Base-by-base conservation (phyloP, 2,113 vertebrate genomes). In the Caretta caretta region DNA sequence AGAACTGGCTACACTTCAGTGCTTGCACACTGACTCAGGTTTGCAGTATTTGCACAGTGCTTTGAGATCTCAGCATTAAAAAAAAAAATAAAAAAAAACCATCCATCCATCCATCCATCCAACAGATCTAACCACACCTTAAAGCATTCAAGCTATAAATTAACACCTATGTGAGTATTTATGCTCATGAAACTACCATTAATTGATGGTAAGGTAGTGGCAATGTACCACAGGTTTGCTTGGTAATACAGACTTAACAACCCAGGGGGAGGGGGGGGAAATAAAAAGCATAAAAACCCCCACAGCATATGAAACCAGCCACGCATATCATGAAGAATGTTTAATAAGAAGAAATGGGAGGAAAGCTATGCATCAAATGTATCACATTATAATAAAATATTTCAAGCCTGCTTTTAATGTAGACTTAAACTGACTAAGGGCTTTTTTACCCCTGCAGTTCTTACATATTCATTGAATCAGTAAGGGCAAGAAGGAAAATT, bases 301-400 rank as follows among this genome's bases (percentile, higher is more conserved):
- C 35, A 31, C 0, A 57, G 69, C 93, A 88, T 92, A 94, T 90
- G 90, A 91, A 82, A 93, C 72, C 83, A 82, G 87, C 82, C 83
- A 38, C 0, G 5, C 9, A 11, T 1, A 81, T 35, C 76, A 7
- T 6, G 1, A 31, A 0, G 0, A 80, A 62, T 49, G 89, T 50
- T 79, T 56, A 84, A 49, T 5, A 59, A 56, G 87, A 95, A 89
- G n/a, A 83, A 93, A 10, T 78, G 81, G 69, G n/a, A 0, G 1
- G 29, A 91, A 88, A 93, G 49, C 78, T 9, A 87, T 92, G 22
- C 57, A 86, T 53, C 14, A 27, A 31, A 48, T 86, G 19, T 27
- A 80, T 54, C 29, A 65, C 10, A 16, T 10, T 56, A 48, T 80
- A 49, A 53, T 53, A 48, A 48, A 78, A 69, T 20, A 84, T 31